Evolutionary conservation across 2,113 vertebrate species (phyloP), one percentile per base, ranked within the genome.

Genomic region (Dromaius novaehollandiae): DNA sequence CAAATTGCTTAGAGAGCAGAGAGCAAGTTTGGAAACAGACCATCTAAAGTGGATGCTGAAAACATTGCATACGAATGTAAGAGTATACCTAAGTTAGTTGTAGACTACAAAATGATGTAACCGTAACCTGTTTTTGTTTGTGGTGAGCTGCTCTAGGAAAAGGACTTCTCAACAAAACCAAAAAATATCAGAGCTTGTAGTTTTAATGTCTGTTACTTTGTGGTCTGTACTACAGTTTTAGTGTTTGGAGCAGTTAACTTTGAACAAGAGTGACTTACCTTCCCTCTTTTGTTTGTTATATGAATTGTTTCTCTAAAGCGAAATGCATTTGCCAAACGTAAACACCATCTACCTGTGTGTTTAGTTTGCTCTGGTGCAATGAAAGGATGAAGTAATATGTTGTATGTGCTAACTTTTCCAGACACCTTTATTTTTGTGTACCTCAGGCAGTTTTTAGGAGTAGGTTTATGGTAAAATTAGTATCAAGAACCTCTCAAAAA

Each of bases 31-130:
- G 28, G 98, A 98, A 32, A 86, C 97, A 78, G 90, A 97, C 21
- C 97, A 99, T 96, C 95, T 99, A 15, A 98, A 97, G 75, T 99
- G 99, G 99, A 98, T 99, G 86, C 93, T 99, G 91, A 98, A 99
- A 91, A 95, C 99, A 70, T 97, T 99, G 90, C 98, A 99, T 95
- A 99, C 98, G 95, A 98, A 98, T 97, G 99, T 99, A 97, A 98
- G 98, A 90, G 42, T 75, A 40, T 85, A 73, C 32, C 73, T 88
- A 73, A 61, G 13, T 88, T 69, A 51, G 12, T 69, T 90, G 95
- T 92, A 81, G 51, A 48, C 55, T 84, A 89, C 75, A 88, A 80
- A 81, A 44, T 78, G 10, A 58, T 83, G 4, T 75, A 88, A 86
- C 83, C 88, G 32, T 93, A 86, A 91, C 90, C 30, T 65, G 26